Evolutionary conservation across 2,888 invertebrate genomes (phyloP).

Genomic region (Xanthorhoe spadicearia): DNA sequence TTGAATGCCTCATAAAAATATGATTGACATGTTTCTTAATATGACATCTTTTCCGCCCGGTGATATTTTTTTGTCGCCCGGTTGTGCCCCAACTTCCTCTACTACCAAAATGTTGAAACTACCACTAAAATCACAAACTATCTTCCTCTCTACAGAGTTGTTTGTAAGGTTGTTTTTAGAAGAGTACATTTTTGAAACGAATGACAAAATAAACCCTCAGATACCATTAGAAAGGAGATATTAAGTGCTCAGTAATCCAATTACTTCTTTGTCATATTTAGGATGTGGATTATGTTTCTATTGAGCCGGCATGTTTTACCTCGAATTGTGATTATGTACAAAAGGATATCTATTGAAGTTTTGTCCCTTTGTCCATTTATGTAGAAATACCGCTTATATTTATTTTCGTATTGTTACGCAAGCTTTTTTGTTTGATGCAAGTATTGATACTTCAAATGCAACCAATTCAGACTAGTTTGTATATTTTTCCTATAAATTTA

Average conservation of each 20-base stretch:
- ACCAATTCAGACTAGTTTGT: not conserved
- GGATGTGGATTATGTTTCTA: slow-evolving; percentile 84
- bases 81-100: slow-evolving; percentile 55
- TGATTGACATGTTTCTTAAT: slow-evolving; percentile 85
- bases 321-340: slow-evolving; percentile 73
- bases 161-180: slow-evolving; percentile 39
- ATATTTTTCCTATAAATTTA: not conserved
- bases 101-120: slow-evolving; percentile 33
- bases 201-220: slow-evolving; percentile 24
- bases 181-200: not conserved
- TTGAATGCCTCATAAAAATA: slow-evolving; percentile 83
- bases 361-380: slow-evolving; percentile 70
- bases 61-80: slow-evolving; percentile 83
- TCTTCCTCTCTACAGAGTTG: slow-evolving; percentile 10
- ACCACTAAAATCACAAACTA: slow-evolving; percentile 25
- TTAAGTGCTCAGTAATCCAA: slow-evolving; percentile 82
- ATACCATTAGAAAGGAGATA: slow-evolving; percentile 75
- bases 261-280: slow-evolving; percentile 81
- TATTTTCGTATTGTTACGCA: slow-evolving; percentile 18
- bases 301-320: slow-evolving; percentile 73
- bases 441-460: not conserved
- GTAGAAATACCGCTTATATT: slow-evolving; percentile 59
- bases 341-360: slow-evolving; percentile 69
- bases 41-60: slow-evolving; percentile 82
- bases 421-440: slow-evolving; percentile 5